A percentile compares a stretch with the other conserved stretches of the same genome.
Conservation (phyloP, 2,888 invertebrate genomes). For the Leptogaster cylindrica region DNA sequence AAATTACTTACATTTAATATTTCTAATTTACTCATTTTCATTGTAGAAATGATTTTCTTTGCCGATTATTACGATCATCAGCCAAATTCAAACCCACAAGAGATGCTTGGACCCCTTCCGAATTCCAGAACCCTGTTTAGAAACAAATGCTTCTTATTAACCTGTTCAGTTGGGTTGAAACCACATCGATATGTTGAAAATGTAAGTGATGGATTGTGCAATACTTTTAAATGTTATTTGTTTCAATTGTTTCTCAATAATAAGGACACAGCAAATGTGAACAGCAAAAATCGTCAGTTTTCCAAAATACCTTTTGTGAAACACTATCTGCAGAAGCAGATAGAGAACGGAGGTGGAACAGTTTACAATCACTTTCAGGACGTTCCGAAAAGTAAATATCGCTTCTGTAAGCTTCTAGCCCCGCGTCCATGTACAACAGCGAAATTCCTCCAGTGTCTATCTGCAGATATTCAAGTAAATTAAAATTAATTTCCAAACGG, state of each 20-base stretch:
- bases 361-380: constrained; percentile 69
- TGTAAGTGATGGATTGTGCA: constrained; percentile 33
- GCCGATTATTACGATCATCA: constrained; percentile 48
- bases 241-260: not conserved
- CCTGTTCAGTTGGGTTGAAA: constrained; percentile 63
- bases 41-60: constrained; percentile 49
- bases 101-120: constrained; percentile 65
- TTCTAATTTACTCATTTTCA: not conserved
- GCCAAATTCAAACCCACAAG: constrained; percentile 48
- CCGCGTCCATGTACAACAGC: constrained; percentile 76
- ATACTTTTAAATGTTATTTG: not conserved
- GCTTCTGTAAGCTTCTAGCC: constrained; percentile 68
- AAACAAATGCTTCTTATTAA: constrained; percentile 67
- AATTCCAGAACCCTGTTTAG: constrained; percentile 64
- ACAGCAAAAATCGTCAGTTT: constrained; percentile 63
- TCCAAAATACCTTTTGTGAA: constrained; percentile 63
- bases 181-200: constrained; percentile 47
- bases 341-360: constrained; percentile 69
- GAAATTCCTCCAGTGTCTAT: constrained; percentile 76
- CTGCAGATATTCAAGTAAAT: constrained; percentile 66
- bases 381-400: constrained; percentile 66
- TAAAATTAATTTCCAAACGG: not conserved
- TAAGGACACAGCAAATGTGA: constrained; percentile 26
- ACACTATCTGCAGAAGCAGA: constrained; percentile 67
- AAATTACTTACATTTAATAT: not conserved